These are phyloP conservation scores for Erannis defoliaria DNA, from an alignment of 2,888 invertebrate species.

Conservation along the genomic window DNA sequence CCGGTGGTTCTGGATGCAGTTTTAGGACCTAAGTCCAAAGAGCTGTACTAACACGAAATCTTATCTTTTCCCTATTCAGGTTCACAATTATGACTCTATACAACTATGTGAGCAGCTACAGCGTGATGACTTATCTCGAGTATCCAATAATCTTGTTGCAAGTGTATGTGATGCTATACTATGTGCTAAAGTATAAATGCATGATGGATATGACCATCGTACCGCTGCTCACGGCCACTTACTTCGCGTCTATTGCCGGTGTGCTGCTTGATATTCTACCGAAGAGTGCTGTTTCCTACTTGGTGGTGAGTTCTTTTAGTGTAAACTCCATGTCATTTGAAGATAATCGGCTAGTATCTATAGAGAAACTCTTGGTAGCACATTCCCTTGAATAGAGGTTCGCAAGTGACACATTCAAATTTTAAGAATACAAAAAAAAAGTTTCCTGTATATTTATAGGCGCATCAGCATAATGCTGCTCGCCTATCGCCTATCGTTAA, in stretches of 20 bases:
- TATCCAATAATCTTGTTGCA: constrained; percentile 93
- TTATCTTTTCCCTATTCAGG: constrained; percentile 79
- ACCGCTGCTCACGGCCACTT: constrained; percentile 60
- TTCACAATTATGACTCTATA: constrained; percentile 93
- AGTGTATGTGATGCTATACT: constrained; percentile 90
- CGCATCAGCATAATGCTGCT: no score
- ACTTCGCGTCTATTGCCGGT: constrained; percentile 60
- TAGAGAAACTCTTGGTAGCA: no score
- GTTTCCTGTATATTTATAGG: no score
- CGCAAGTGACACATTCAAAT: no score
- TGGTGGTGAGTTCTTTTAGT: constrained; percentile 88
- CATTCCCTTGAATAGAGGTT: no score
- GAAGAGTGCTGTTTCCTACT: constrained; percentile 82
- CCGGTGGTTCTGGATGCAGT: no score
- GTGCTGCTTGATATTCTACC: constrained; percentile 73
- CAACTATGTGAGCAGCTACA: constrained; percentile 91
- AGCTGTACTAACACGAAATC: no score
- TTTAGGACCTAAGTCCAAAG: no score
- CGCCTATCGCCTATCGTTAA: no score
- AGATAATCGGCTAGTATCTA: no score
- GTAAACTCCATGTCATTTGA: no score
- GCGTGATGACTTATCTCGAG: constrained; percentile 92
- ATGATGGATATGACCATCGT: constrained; percentile 76
- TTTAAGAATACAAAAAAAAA: no score
- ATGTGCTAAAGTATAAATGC: constrained; percentile 89